These are phyloP conservation scores for Chrysochloris asiatica DNA, from an alignment of 2,113 vertebrate species.

Conservation along the genomic window DNA sequence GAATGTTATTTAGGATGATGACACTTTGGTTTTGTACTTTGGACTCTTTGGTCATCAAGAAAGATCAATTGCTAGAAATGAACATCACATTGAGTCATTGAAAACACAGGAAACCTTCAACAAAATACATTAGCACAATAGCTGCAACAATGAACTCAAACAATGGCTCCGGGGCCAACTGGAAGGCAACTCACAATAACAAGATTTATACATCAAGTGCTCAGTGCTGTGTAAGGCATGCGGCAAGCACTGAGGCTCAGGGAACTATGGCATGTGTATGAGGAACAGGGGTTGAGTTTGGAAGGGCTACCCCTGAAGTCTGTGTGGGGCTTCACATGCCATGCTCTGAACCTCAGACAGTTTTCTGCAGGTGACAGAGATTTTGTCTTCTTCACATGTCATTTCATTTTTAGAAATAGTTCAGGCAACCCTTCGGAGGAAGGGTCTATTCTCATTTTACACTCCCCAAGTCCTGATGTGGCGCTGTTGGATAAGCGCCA, in stretches of 20 bases:
- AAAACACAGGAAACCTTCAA: background rate
- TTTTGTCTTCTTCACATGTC: background rate
- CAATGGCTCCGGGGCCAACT: background rate
- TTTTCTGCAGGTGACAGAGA: background rate
- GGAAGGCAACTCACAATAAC: background rate
- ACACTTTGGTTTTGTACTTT: too few species aligned
- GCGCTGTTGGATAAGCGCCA: too few species aligned
- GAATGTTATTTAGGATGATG: too few species aligned
- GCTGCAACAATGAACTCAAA: background rate
- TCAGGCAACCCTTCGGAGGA: background rate
- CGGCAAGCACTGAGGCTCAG: background rate
- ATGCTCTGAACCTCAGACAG: background rate
- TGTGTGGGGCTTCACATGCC: background rate
- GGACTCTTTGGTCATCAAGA: too few species aligned
- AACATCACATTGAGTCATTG: background rate
- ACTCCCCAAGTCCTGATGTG: too few species aligned
- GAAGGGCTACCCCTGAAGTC: background rate
- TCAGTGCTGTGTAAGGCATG: background rate
- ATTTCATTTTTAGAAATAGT: slow-evolving; percentile 48
- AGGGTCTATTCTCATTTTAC: background rate
- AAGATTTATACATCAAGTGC: background rate
- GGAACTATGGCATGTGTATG: background rate
- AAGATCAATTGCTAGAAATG: background rate
- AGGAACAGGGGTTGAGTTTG: background rate
- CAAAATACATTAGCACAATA: background rate